A percentile compares a stretch with the other conserved stretches of the same genome.
Conservation (phyloP, 2,888 invertebrate genomes). For the Pheosia tremula region DNA sequence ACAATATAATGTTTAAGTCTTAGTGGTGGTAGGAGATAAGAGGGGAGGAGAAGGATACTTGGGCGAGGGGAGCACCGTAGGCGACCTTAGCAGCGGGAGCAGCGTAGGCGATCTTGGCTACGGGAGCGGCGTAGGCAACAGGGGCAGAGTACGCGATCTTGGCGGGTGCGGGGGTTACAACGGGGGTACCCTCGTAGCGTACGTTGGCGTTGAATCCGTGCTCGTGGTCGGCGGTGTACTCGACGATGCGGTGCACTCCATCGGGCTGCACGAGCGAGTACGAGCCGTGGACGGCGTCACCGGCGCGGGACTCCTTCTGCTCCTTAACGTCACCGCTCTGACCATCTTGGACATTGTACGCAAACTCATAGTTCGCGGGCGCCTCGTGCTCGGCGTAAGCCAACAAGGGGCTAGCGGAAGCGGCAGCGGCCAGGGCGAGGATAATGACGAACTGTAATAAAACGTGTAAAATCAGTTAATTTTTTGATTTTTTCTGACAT, state of each 20-base stretch:
- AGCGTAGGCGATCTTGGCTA: slow-evolving; percentile 45
- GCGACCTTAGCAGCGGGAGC: slow-evolving; percentile 34
- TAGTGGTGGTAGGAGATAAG: slow-evolving; percentile 6
- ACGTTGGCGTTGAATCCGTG: slow-evolving; percentile 74
- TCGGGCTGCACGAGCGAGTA: slow-evolving; percentile 76
- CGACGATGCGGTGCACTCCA: slow-evolving; percentile 69
- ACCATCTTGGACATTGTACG: slow-evolving; percentile 68
- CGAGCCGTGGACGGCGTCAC: slow-evolving; percentile 68
- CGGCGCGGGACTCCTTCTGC: slow-evolving; percentile 68
- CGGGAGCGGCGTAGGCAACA: slow-evolving; percentile 41
- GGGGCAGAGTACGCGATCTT: slow-evolving; percentile 38
- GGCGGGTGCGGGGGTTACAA: slow-evolving; percentile 41
- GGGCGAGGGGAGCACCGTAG: slow-evolving; percentile 19
- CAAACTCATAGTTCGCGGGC: slow-evolving; percentile 68
- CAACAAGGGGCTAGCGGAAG: slow-evolving; percentile 47
- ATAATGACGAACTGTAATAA: slow-evolving; percentile 43
- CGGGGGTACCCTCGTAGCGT: slow-evolving; percentile 67
- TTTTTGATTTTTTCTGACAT: too few relatives aligned
- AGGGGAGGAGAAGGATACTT: slow-evolving; percentile 5
- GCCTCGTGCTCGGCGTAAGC: slow-evolving; percentile 60
- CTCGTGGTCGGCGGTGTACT: slow-evolving; percentile 68
- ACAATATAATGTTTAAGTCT: neutral
- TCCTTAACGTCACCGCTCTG: slow-evolving; percentile 73
- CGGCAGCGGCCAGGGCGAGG: slow-evolving; percentile 52
- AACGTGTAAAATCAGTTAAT: neutral